A percentile compares a stretch with the other conserved stretches of the same genome.
Evolutionary conservation across 30 jellyfish, hydroid and myxozoan species (phyloP).

Genomic region (Aurelia aurita): DNA sequence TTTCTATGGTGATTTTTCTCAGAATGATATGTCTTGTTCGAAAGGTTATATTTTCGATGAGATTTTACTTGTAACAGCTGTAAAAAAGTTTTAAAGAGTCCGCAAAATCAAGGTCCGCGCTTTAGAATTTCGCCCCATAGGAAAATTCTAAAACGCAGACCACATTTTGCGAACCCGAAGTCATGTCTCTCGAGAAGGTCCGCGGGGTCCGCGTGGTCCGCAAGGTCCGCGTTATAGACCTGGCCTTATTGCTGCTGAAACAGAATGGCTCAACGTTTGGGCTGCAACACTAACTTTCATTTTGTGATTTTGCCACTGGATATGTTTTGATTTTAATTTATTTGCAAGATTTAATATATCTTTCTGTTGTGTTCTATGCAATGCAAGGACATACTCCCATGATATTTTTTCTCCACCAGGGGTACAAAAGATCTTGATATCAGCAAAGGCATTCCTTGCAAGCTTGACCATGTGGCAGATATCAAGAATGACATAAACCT

Average conservation of each 20-base stretch:
- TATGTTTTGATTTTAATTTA: slow-evolving; percentile 24
- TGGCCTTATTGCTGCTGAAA: slow-evolving; percentile 49
- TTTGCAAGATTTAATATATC: slow-evolving; percentile 16
- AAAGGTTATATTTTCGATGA: too few species aligned
- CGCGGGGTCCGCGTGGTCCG: too few species aligned
- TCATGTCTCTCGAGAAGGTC: too few species aligned
- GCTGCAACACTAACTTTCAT: slow-evolving; percentile 65
- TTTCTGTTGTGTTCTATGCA: slow-evolving; percentile 16
- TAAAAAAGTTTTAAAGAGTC: too few species aligned
- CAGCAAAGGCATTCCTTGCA: slow-evolving; percentile 53
- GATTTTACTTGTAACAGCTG: too few species aligned
- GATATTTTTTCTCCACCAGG: slow-evolving; percentile 12
- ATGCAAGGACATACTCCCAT: slow-evolving; percentile 20
- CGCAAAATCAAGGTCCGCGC: too few species aligned
- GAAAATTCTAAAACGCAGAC: too few species aligned
- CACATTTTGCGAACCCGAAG: too few species aligned
- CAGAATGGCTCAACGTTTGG: slow-evolving; percentile 58
- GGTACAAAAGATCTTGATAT: background rate
- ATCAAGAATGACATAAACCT: slow-evolving; percentile 13
- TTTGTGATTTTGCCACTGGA: slow-evolving; percentile 67
- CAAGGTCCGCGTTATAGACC: too few species aligned
- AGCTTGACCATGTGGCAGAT: slow-evolving; percentile 30
- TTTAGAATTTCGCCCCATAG: too few species aligned
- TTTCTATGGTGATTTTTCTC: too few species aligned
- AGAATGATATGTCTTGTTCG: too few species aligned